These are phyloP conservation scores for Diacarnus erythraeanus DNA, from an alignment of 37 sponge, comb jelly and placozoan genomes.

Conservation along the genomic window DNA sequence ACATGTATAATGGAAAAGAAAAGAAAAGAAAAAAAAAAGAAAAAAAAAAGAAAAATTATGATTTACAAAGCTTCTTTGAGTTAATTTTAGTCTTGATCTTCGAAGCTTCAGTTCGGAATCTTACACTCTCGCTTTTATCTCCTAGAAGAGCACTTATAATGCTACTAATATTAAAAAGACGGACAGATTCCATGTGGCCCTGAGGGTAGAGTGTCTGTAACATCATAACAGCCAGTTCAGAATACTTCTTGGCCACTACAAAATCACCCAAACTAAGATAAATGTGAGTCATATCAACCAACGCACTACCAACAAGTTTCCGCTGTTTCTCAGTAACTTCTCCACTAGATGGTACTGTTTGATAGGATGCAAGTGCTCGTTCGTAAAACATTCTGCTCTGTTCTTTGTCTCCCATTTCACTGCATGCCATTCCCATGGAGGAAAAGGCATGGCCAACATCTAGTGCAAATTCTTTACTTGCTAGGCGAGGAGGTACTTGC, in stretches of 20 bases:
- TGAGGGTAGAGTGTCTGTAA: constrained; percentile 41
- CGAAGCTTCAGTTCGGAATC: constrained; percentile 46
- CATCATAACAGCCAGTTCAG: constrained; percentile 43
- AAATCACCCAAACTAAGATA: constrained; percentile 60
- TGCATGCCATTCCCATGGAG: constrained; percentile 49
- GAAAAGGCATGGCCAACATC: constrained; percentile 47
- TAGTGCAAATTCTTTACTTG: not conserved
- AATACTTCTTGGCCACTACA: constrained; percentile 59
- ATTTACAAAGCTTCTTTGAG: constrained; percentile 1
- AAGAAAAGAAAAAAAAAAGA: no score
- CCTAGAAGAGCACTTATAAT: constrained; percentile 58
- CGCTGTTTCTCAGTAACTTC: constrained; percentile 27
- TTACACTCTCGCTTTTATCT: constrained; percentile 49
- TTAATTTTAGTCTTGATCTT: not conserved
- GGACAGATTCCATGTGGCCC: constrained; percentile 49
- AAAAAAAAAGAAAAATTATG: not conserved
- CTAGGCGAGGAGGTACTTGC: constrained; percentile 1
- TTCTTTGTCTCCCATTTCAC: constrained; percentile 43
- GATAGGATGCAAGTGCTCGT: constrained; percentile 52
- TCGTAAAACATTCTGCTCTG: constrained; percentile 50
- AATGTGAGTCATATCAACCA: constrained; percentile 74
- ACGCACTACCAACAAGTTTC: constrained; percentile 43
- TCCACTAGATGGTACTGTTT: constrained; percentile 49
- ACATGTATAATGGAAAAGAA: no score
- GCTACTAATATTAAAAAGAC: constrained; percentile 53